Percentiles rank a stretch among this genome's conserved stretches.
phyloP scores from a whole-genome alignment of 2,113 vertebrate genomes.

The Pangasianodon hypophthalmus region DNA sequence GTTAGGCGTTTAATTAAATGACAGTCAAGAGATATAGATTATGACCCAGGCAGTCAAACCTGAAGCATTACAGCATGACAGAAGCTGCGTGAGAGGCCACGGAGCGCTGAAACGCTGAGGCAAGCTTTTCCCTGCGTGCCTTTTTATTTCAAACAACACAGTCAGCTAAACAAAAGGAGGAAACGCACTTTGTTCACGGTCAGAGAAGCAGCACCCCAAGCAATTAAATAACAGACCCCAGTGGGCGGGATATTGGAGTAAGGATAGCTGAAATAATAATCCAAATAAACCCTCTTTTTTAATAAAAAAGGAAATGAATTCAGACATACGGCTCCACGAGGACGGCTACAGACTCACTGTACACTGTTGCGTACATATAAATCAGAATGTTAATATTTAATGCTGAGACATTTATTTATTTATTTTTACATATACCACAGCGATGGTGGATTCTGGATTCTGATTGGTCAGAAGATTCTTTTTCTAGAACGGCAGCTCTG shows the following conservation, averaged over 20 bases:
- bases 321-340: neutral
- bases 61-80: constrained; percentile 37
- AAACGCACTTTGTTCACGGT: constrained; percentile 36
- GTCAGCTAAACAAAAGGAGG: constrained; percentile 48
- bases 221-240: constrained; percentile 37
- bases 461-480: neutral
- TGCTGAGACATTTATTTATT: neutral
- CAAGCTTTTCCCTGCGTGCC: constrained; percentile 45
- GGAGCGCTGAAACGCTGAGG: constrained; percentile 44
- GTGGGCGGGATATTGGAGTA: constrained; percentile 7
- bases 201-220: constrained; percentile 23
- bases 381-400: neutral
- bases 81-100: constrained; percentile 20
- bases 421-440: neutral
- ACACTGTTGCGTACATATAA: neutral
- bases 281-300: neutral
- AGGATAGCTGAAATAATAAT: neutral
- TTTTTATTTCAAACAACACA: constrained; percentile 39
- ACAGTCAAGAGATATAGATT: constrained; percentile 61
- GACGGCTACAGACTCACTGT: neutral
- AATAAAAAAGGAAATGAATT: neutral
- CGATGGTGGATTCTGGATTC: neutral
- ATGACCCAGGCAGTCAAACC: constrained; percentile 52
- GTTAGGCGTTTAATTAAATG: constrained; percentile 62
- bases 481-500: too few species aligned